Evolutionary conservation across 2,888 invertebrate genomes (phyloP).

Genomic region (Orthosia incerta): DNA sequence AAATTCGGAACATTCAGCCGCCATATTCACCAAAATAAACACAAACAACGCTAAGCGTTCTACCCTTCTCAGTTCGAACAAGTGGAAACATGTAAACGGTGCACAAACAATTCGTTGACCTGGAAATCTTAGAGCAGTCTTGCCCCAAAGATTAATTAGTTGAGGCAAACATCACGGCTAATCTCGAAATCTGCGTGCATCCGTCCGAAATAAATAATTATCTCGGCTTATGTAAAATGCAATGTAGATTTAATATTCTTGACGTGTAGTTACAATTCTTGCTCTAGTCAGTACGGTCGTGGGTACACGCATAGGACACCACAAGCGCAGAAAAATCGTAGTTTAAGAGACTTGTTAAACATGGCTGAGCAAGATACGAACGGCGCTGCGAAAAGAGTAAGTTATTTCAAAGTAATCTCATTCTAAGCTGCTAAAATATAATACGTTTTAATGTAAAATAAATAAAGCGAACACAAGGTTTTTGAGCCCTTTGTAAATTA

Average conservation of each 20-base stretch:
- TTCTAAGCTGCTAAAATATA: slow-evolving; percentile 16
- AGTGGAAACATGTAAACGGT: slow-evolving; percentile 76
- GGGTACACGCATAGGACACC: slow-evolving; percentile 45
- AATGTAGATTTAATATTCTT: slow-evolving; percentile 82
- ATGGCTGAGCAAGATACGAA: slow-evolving; percentile 76
- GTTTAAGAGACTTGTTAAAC: slow-evolving; percentile 29
- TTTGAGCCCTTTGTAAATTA: slow-evolving; percentile 51
- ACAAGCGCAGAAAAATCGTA: slow-evolving; percentile 10
- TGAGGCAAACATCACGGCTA: slow-evolving; percentile 82
- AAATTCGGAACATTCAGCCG: slow-evolving; percentile 27
- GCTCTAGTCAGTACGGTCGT: slow-evolving; percentile 80
- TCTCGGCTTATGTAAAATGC: slow-evolving; percentile 81
- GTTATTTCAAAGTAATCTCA: slow-evolving; percentile 43
- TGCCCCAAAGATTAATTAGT: slow-evolving; percentile 86
- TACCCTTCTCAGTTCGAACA: slow-evolving; percentile 68
- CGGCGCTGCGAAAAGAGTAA: slow-evolving; percentile 77
- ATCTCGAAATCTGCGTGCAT: slow-evolving; percentile 87
- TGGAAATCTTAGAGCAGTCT: slow-evolving; percentile 82
- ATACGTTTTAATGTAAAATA: slow-evolving; percentile 22
- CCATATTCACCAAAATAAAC: slow-evolving; percentile 62
- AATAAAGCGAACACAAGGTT: slow-evolving; percentile 45
- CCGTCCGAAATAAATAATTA: slow-evolving; percentile 87
- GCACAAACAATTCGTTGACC: slow-evolving; percentile 80
- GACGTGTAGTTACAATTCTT: slow-evolving; percentile 80
- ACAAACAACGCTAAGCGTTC: slow-evolving; percentile 53